phyloP scores from a whole-genome alignment of 2,113 vertebrate species.

The Saccopteryx leptura region DNA sequence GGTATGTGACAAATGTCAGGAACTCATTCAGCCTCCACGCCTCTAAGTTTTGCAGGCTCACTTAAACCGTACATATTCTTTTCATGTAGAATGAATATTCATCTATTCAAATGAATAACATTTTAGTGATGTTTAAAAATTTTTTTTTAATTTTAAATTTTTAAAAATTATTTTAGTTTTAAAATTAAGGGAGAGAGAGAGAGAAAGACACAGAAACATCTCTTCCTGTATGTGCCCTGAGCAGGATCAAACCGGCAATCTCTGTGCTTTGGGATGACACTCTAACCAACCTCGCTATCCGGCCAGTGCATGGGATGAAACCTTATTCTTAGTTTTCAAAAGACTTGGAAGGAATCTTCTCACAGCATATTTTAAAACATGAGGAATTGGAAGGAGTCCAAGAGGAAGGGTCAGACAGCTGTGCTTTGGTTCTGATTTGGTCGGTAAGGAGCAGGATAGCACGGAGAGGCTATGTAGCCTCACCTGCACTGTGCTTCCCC shows the following conservation, averaged over 20 bases:
- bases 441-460: neutral
- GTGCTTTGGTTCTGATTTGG: neutral
- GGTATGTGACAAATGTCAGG: neutral
- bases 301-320: neutral
- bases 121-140: too few species aligned
- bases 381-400: neutral
- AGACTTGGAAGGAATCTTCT: constrained; percentile 13
- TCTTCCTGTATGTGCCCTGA: too few species aligned
- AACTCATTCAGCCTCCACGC: neutral
- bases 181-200: too few species aligned
- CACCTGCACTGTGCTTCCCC: neutral
- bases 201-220: too few species aligned
- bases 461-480: neutral
- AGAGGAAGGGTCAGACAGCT: neutral
- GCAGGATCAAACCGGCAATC: too few species aligned
- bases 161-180: too few species aligned
- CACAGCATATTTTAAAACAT: neutral
- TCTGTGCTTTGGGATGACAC: too few species aligned
- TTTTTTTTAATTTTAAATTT: too few species aligned
- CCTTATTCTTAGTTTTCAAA: neutral
- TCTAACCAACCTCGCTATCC: too few species aligned
- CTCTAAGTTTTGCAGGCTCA: neutral
- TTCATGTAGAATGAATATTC: neutral
- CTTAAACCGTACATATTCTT: neutral
- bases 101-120: too few species aligned